These are phyloP conservation scores for Dryobota labecula DNA, from an alignment of 2,888 invertebrate genomes.

Conservation along the genomic window DNA sequence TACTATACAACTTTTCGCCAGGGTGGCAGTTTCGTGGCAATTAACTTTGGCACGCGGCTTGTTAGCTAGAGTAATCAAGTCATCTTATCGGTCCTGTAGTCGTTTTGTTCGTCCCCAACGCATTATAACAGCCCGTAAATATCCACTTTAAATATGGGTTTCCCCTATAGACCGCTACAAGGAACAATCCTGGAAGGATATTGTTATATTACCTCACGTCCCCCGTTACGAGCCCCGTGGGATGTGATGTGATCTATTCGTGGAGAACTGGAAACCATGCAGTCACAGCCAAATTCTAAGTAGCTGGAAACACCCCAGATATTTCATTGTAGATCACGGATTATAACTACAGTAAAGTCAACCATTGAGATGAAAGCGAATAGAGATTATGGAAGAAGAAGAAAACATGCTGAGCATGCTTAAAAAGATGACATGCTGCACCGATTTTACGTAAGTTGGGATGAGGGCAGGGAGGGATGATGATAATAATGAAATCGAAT, in stretches of 20 bases:
- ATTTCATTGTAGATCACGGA: background rate
- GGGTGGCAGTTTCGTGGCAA: constrained; percentile 12
- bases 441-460: background rate
- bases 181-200: constrained; percentile 57
- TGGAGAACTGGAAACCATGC: constrained; percentile 23
- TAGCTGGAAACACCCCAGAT: background rate
- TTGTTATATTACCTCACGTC: constrained; percentile 50
- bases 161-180: constrained; percentile 51
- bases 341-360: background rate
- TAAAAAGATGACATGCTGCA: too few relatives aligned
- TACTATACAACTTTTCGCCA: background rate
- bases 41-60: constrained; percentile 12
- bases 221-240: constrained; percentile 49
- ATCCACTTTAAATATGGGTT: constrained; percentile 59
- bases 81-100: constrained; percentile 19
- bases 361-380: background rate
- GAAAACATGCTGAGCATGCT: too few relatives aligned
- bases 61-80: constrained; percentile 20
- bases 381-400: background rate
- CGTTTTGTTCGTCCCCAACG: constrained; percentile 42
- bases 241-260: constrained; percentile 54
- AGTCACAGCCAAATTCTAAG: constrained; percentile 12
- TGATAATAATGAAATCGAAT: too few relatives aligned
- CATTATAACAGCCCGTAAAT: constrained; percentile 56
- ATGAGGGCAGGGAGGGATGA: too few relatives aligned